Conservation (phyloP, 64 coral and sea anemone species). For the Montipora sp. region DNA sequence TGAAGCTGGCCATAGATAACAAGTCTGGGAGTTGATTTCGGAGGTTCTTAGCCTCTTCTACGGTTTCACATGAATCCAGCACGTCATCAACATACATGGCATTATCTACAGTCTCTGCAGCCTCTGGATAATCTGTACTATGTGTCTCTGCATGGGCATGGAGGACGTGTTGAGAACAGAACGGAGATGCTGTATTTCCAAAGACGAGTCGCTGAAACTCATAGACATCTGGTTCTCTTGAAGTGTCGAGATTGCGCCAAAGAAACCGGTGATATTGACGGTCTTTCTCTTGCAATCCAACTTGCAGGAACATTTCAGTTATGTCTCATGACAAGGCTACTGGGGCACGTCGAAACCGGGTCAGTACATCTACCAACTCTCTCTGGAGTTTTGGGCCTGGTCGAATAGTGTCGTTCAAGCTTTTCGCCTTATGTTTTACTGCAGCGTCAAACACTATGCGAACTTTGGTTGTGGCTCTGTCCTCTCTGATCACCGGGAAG, state of each 20-base stretch:
- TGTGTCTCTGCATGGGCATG: too few species aligned
- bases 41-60: conserved; percentile 25
- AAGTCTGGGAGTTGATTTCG: conserved; percentile 41
- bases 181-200: conserved; percentile 43
- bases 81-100: conserved; percentile 71
- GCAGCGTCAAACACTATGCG: conserved; percentile 43
- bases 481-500: conserved; percentile 44
- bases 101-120: conserved; percentile 36
- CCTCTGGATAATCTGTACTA: neutral
- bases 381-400: conserved; percentile 56
- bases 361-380: conserved; percentile 56
- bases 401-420: conserved; percentile 61
- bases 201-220: conserved; percentile 44
- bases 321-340: conserved; percentile 56
- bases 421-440: conserved; percentile 55
- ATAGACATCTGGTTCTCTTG: conserved; percentile 25
- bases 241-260: conserved; percentile 39
- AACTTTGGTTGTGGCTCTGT: conserved; percentile 34
- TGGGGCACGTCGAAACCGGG: conserved; percentile 40
- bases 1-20: conserved; percentile 41
- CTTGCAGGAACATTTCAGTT: too few species aligned
- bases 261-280: conserved; percentile 34
- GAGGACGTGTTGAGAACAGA: conserved; percentile 41
- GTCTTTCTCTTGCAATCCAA: too few species aligned
- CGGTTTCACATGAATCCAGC: conserved; percentile 49